Conservation (phyloP, 2,797 vertebrate genomes). For the Danio tinwini region DNA sequence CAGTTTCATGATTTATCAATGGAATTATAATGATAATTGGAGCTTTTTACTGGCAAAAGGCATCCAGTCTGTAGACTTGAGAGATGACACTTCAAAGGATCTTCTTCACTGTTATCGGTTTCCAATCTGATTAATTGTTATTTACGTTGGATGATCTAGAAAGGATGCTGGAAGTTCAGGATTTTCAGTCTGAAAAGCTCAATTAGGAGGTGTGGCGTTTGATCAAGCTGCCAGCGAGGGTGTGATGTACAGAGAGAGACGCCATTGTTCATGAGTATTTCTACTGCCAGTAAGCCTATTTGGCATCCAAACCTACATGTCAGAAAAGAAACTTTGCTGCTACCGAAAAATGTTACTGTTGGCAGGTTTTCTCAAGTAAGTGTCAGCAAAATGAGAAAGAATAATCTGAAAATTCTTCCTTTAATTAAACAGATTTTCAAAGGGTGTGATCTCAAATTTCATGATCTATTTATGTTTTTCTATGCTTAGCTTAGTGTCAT, state of each 20-base stretch:
- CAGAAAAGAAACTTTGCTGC: slow-evolving; percentile 34
- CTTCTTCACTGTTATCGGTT: slow-evolving; percentile 28
- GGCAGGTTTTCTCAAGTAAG: slow-evolving; percentile 4
- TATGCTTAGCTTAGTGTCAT: not conserved
- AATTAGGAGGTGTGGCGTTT: slow-evolving; percentile 41
- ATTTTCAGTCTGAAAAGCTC: slow-evolving; percentile 18
- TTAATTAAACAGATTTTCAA: slow-evolving; percentile 4
- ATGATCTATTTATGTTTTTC: slow-evolving; percentile 2
- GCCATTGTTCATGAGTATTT: slow-evolving; percentile 45
- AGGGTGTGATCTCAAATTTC: not conserved
- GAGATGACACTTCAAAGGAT: slow-evolving; percentile 30
- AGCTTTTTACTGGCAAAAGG: slow-evolving; percentile 57
- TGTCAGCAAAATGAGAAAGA: not conserved
- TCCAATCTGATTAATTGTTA: slow-evolving; percentile 38
- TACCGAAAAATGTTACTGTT: slow-evolving; percentile 54
- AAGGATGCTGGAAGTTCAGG: slow-evolving; percentile 38
- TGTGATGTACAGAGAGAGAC: slow-evolving; percentile 40
- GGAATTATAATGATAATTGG: not conserved
- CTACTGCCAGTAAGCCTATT: slow-evolving; percentile 48
- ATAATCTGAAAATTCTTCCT: not conserved
- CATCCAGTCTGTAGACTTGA: slow-evolving; percentile 10
- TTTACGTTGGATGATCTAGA: slow-evolving; percentile 48
- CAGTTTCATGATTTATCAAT: not conserved
- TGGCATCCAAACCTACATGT: slow-evolving; percentile 40
- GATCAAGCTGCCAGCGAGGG: slow-evolving; percentile 38